These are phyloP conservation scores for Centrocercus urophasianus DNA, from an alignment of 2,113 vertebrate species.

Conservation along the genomic window DNA sequence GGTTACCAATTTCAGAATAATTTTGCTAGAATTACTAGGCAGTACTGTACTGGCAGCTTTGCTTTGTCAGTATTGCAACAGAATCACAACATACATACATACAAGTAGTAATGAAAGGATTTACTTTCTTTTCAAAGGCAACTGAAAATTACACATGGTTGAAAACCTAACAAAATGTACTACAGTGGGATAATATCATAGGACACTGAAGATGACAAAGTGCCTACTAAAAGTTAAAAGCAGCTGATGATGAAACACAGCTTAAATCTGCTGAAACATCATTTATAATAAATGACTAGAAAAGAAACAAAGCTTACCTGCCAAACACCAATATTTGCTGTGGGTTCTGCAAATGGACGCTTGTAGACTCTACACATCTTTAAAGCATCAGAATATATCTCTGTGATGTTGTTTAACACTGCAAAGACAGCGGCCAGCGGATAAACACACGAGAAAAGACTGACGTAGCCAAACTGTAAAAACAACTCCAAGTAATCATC, in stretches of 20 bases:
- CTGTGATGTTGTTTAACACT: conserved; percentile 94
- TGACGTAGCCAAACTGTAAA: conserved; percentile 96
- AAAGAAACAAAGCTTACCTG: conserved; percentile 82
- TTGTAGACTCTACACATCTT: conserved; percentile 97
- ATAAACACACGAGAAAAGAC: conserved; percentile 97
- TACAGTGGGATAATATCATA: background rate
- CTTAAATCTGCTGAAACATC: background rate
- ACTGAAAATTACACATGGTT: background rate
- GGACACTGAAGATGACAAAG: background rate
- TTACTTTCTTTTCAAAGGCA: background rate
- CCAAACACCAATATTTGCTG: conserved; percentile 94
- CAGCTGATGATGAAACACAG: background rate
- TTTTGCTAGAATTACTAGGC: rapidly evolving
- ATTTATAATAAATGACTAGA: background rate
- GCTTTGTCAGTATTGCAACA: background rate
- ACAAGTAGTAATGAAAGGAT: background rate
- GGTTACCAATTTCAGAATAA: background rate
- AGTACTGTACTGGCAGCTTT: background rate
- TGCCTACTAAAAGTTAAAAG: background rate
- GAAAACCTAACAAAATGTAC: background rate
- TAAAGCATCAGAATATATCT: conserved; percentile 94
- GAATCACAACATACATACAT: background rate
- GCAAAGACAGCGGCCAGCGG: conserved; percentile 94
- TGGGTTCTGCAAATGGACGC: conserved; percentile 92
- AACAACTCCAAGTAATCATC: conserved; percentile 98